Conservation (phyloP, 2,113 vertebrate genomes). For the Orcinus orca region DNA sequence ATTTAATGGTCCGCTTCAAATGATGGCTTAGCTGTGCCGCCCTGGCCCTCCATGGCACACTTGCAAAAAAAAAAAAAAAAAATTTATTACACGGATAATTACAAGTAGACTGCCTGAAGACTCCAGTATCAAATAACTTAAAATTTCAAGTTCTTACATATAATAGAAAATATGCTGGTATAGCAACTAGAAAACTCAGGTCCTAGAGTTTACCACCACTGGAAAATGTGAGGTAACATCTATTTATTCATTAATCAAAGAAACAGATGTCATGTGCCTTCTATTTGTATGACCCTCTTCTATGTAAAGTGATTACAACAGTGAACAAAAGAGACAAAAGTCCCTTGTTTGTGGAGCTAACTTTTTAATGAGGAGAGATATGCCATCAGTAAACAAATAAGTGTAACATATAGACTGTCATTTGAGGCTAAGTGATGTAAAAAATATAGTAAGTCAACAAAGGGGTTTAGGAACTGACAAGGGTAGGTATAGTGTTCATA, state of each 20-base stretch:
- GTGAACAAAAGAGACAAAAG: not conserved
- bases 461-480: not conserved
- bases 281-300: not conserved
- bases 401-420: fast-evolving
- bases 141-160: not conserved
- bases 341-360: not conserved
- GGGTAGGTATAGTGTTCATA: fast-evolving
- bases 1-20: not conserved
- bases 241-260: not conserved
- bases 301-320: not conserved
- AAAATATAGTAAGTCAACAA: not conserved
- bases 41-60: not conserved
- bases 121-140: not conserved
- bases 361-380: not conserved
- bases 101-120: not conserved
- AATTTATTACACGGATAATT: not conserved
- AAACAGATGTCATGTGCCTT: not conserved
- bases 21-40: no score
- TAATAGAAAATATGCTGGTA: not conserved
- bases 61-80: not conserved
- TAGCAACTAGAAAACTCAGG: not conserved
- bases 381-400: not conserved
- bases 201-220: not conserved
- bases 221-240: not conserved
- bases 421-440: not conserved